A percentile compares a stretch with the other conserved stretches of the same genome.
These are phyloP conservation scores for Trichonephila inaurata DNA, from an alignment of 1,140 invertebrate genomes.

Conservation along the genomic window DNA sequence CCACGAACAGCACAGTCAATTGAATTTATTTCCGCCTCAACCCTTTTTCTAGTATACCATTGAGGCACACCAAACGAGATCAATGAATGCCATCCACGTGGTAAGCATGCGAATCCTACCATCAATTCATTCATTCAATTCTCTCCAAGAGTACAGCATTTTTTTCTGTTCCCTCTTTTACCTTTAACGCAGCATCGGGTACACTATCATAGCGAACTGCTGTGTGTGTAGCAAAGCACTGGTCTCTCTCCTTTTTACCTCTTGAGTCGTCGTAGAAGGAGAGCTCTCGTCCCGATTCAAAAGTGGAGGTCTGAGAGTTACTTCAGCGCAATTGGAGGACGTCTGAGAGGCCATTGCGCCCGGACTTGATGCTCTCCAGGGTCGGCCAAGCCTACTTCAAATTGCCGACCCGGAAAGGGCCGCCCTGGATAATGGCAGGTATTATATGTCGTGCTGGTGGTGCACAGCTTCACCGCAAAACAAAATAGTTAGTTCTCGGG, in stretches of 20 bases:
- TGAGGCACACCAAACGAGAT: neutral
- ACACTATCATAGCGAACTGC: neutral
- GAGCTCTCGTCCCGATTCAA: conserved; percentile 62
- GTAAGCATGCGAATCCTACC: conserved; percentile 24
- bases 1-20: neutral
- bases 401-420: conserved; percentile 67
- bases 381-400: conserved; percentile 68
- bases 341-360: conserved; percentile 43
- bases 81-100: conserved; percentile 35
- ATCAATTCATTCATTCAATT: neutral
- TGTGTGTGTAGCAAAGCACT: neutral
- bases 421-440: conserved; percentile 60
- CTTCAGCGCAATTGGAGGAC: conserved; percentile 71
- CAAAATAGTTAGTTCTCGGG: conserved; percentile 45
- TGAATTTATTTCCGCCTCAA: neutral
- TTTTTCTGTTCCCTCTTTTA: neutral
- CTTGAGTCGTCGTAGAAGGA: conserved; percentile 59
- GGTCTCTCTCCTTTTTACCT: conserved; percentile 40
- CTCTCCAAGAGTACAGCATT: neutral
- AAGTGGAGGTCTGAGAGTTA: conserved; percentile 69
- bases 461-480: conserved; percentile 7
- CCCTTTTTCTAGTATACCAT: neutral
- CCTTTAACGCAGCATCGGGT: neutral
- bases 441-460: conserved; percentile 37
- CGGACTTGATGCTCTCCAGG: conserved; percentile 65